These are phyloP conservation scores for Cotesia typhae DNA, from an alignment of 1,140 invertebrate genomes.

Conservation along the genomic window DNA sequence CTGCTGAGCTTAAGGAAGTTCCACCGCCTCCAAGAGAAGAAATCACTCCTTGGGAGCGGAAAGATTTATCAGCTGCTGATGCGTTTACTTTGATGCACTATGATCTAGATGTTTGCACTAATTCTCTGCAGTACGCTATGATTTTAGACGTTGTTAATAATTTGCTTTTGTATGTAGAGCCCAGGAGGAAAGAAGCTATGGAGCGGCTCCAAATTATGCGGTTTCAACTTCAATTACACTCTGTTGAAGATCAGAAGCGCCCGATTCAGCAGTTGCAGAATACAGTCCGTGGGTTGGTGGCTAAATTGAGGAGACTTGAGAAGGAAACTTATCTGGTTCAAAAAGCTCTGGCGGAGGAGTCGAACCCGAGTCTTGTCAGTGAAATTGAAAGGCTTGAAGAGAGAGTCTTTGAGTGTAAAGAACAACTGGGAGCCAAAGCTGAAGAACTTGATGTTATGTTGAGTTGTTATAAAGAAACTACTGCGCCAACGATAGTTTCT, in stretches of 20 bases:
- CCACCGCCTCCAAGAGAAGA: conserved; percentile 76
- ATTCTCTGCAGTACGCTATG: conserved; percentile 95
- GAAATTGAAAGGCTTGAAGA: conserved; percentile 78
- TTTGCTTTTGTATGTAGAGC: conserved; percentile 94
- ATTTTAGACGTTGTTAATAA: conserved; percentile 98
- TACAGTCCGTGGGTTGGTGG: conserved; percentile 80
- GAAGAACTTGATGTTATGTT: conserved; percentile 94
- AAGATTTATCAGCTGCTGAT: conserved; percentile 86
- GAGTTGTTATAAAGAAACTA: conserved; percentile 85
- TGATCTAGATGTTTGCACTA: conserved; percentile 96
- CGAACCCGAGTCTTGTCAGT: conserved; percentile 70
- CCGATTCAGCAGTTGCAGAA: conserved; percentile 94
- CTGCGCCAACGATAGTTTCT: conserved; percentile 59
- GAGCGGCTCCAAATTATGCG: conserved; percentile 91
- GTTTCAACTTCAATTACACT: conserved; percentile 90
- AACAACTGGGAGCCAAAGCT: conserved; percentile 82
- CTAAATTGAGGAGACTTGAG: conserved; percentile 83
- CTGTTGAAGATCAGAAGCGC: conserved; percentile 87
- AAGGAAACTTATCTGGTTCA: conserved; percentile 91
- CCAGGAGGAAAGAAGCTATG: conserved; percentile 89
- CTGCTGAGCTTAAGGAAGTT: conserved; percentile 71
- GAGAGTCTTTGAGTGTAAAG: conserved; percentile 89
- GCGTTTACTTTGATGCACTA: conserved; percentile 98
- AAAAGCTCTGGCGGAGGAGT: conserved; percentile 79
- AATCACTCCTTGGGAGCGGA: conserved; percentile 76